phyloP scores from a whole-genome alignment of 2,888 invertebrate species.

The Drosophila tripunctata region DNA sequence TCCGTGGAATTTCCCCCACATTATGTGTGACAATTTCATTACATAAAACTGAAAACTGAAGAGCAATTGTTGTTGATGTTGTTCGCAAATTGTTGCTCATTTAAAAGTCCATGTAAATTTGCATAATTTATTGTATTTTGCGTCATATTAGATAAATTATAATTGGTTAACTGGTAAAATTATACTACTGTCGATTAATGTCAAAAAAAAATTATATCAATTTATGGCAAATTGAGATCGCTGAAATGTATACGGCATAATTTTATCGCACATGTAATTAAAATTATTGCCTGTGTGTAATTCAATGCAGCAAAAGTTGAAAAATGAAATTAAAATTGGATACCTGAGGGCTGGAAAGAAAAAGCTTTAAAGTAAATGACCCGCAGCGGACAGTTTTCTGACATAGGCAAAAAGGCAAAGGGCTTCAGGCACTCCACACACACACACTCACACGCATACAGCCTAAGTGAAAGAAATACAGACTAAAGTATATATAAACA shows the following conservation, averaged over 20 bases:
- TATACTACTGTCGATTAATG: slow-evolving; percentile 41
- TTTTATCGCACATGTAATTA: slow-evolving; percentile 2
- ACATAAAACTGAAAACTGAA: background rate
- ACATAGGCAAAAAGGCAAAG: slow-evolving; percentile 52
- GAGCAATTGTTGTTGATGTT: background rate
- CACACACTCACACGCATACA: background rate
- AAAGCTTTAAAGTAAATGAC: slow-evolving; percentile 62
- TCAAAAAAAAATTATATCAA: slow-evolving; percentile 23
- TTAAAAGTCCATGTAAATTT: slow-evolving; percentile 33
- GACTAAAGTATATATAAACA: slow-evolving; percentile 5
- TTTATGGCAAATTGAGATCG: slow-evolving; percentile 7
- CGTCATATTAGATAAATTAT: slow-evolving; percentile 38
- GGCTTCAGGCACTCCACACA: slow-evolving; percentile 37
- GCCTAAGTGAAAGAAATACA: too few species aligned
- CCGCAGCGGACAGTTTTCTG: slow-evolving; percentile 61
- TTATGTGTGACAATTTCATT: background rate
- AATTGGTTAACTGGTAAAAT: slow-evolving; percentile 19
- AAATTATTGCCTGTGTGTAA: background rate
- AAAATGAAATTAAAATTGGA: slow-evolving; percentile 25
- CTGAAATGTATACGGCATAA: background rate
- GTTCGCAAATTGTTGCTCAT: background rate
- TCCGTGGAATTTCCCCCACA: background rate
- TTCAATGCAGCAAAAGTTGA: background rate
- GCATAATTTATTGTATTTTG: slow-evolving; percentile 49
- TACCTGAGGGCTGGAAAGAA: background rate